Base-by-base conservation (phyloP, 2,888 invertebrate genomes). In the Clivina fossor region DNA sequence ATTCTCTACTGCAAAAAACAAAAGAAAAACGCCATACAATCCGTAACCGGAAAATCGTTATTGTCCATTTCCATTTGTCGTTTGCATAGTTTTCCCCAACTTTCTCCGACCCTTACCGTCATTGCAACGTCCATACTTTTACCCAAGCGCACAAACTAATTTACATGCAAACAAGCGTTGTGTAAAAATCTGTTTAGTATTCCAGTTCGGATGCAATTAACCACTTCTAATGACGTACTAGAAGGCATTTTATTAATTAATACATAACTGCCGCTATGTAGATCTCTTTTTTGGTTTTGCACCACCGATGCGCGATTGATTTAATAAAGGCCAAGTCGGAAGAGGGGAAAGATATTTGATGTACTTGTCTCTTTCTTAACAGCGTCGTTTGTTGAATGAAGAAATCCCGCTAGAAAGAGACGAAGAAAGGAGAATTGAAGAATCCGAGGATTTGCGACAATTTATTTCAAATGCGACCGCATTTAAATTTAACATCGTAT, bases 161-260 rank as follows among this genome's bases (percentile, higher is more conserved):
- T 55, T 55, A 32, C 38, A 55, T 55, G 46, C 55, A 47, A 55
- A 55, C 55, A 47, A 43, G 55, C 40, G 24, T 40, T 55, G 47
- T 47, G 38, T 28, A 55, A 55, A 55, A 55, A 55, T 55, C 55
- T 47, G 40, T 55, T 55, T 47, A 55, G 46, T 47, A 55, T 55
- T 55, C 55, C 38, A 30, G 46, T 32, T 53, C 55, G 28, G 15
- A 55, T 47, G 55, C 55, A 55, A 55, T 55, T 55, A 55, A 55
- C 38, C 33, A 26, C 18, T 37, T 13, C 33, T 53, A 53, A 53
- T 53, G 44, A 53, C 44, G 44, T 37, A 9, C 18, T 9, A 22
- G 22, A 11, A 26, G 32, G 53, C 37, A 44, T 53, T 44, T 53
- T 53, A 53, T 53, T 53, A 44, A 53, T 53, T 53, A 53, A 44